Evolutionary conservation across 1,140 invertebrate species (phyloP), one percentile per base, ranked within the genome.

Genomic region (Drosophila virilis): DNA sequence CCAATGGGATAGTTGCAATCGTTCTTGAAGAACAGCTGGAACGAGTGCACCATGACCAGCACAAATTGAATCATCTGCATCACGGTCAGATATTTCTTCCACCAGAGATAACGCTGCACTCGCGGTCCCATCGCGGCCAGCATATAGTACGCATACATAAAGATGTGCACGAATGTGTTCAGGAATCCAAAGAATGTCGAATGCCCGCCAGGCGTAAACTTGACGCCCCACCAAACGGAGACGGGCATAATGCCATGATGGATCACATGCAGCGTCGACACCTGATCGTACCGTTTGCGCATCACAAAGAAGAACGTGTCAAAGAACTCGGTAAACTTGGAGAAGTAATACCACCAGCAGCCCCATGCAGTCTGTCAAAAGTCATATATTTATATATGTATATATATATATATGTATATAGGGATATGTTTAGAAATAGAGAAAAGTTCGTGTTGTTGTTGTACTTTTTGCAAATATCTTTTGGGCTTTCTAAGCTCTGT

Each of bases 111-210:
- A 58, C 96, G 97, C 91, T 97, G 97, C 78, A 97, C 94, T 48
- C 95, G 93, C 0, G 97, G 97, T 48, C 97, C 97, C 72, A 98
- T 94, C 0, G 97, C 97, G 10, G 97, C 95, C 55, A 98, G 92
- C 71, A 97, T 93, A 92, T 98, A 98, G 91, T 98, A 98, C 0
- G 95, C 93, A 92, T 98, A 98, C 97, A 98, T 98, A 32, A 98
- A 93, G 37, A 97, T 95, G 90, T 98, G 97, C 3, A 98, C 97
- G 77, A 97, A 97, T 1, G 96, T 96, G 92, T 98, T 98, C 17
- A 98, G 91, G n/a, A 96, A 92, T 13, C 96, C 96, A 65, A 97
- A 97, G 93, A 97, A 97, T 0, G 96, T 95, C 66, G 91, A 92
- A 43, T 92, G 92, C 15, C 91, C 93, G 96, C 97, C 97, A 92